Percentiles rank a stretch among this genome's conserved stretches.
phyloP scores from a whole-genome alignment of 2,113 vertebrate genomes.

The Leptosomus discolor region DNA sequence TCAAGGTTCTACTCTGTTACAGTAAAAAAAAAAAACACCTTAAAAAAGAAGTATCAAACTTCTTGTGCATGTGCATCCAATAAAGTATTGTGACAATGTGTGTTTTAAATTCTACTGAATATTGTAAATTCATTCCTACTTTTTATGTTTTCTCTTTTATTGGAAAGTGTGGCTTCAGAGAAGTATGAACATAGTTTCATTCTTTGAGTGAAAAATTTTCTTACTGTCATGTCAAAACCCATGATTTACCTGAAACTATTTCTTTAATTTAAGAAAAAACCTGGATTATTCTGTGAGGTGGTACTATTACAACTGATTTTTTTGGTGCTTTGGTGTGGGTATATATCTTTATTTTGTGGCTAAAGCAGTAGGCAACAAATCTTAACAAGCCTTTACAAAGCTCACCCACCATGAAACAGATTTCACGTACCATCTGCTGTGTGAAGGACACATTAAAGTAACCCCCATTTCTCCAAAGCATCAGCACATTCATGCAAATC shows the following conservation, averaged over 20 bases:
- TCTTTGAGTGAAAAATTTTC: neutral
- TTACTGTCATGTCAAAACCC: neutral
- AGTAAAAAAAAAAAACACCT: neutral
- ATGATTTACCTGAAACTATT: neutral
- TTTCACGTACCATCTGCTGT: conserved; percentile 65
- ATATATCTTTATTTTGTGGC: conserved; percentile 10
- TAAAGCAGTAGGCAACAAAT: conserved; percentile 27
- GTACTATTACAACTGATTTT: neutral
- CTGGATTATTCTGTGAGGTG: neutral
- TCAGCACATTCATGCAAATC: conserved; percentile 46
- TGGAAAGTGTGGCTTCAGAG: neutral
- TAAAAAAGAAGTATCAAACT: neutral
- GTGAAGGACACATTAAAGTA: conserved; percentile 53
- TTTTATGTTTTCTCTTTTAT: neutral
- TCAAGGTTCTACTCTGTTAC: neutral
- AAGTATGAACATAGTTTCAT: neutral
- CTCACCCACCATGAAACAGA: conserved; percentile 39
- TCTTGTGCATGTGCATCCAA: neutral
- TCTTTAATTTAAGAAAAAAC: neutral
- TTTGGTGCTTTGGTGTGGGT: neutral
- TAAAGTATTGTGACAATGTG: neutral
- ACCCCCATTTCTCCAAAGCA: conserved; percentile 4
- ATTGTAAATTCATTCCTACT: neutral
- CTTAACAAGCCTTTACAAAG: conserved; percentile 26
- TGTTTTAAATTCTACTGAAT: neutral